Conservation (phyloP, 2,797 vertebrate species). For the Nannoperca obscura region DNA sequence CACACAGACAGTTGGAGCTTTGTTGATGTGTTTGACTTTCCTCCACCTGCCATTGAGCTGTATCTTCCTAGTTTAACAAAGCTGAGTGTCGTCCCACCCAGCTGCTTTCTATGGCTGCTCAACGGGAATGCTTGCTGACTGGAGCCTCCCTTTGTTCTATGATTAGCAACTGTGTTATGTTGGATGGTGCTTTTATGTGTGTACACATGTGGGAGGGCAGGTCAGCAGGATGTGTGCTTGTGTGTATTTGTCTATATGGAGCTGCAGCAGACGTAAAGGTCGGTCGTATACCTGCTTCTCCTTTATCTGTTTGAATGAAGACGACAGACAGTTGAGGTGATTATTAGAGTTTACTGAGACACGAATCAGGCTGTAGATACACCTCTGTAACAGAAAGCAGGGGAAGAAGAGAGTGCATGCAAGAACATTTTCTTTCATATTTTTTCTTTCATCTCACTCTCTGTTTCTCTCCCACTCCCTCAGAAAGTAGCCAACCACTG, state of each 20-base stretch:
- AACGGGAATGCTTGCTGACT: slow-evolving; percentile 72
- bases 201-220: slow-evolving; percentile 59
- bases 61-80: slow-evolving; percentile 74
- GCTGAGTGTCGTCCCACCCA: slow-evolving; percentile 54
- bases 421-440: slow-evolving; percentile 13
- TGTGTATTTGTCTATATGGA: slow-evolving; percentile 40
- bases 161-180: slow-evolving; percentile 75
- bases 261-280: slow-evolving; percentile 15
- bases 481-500: neutral
- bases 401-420: neutral
- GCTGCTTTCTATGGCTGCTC: slow-evolving; percentile 69
- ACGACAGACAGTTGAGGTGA: slow-evolving; percentile 9
- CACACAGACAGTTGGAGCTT: slow-evolving; percentile 46
- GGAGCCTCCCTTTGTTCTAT: slow-evolving; percentile 77
- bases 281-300: neutral
- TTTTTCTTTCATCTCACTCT: neutral
- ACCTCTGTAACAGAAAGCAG: slow-evolving; percentile 14
- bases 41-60: slow-evolving; percentile 66
- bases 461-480: slow-evolving; percentile 1
- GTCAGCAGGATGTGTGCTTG: slow-evolving; percentile 45
- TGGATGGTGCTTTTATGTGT: slow-evolving; percentile 66
- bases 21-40: slow-evolving; percentile 69
- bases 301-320: slow-evolving; percentile 36
- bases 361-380: neutral
- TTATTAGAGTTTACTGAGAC: slow-evolving; percentile 29